These are phyloP conservation scores for Larimichthys crocea DNA, from an alignment of 2,113 vertebrate species.

Conservation along the genomic window DNA sequence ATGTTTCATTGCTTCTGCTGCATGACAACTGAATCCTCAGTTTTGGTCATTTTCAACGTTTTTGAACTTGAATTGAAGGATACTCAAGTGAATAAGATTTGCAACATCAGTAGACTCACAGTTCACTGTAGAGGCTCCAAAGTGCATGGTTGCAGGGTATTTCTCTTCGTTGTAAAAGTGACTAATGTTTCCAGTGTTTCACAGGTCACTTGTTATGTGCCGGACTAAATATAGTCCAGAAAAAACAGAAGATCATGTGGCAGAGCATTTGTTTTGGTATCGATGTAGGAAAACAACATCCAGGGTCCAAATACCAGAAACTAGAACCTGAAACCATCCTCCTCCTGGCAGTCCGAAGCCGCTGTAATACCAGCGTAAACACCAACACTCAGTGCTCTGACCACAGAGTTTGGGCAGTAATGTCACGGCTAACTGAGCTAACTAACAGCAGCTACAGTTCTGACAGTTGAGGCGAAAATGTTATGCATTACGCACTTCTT, in stretches of 20 bases:
- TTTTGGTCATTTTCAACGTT: conserved; percentile 35
- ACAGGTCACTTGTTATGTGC: background rate
- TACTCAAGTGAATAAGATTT: conserved; percentile 12
- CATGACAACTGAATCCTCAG: conserved; percentile 5
- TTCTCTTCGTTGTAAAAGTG: conserved; percentile 7
- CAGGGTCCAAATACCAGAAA: background rate
- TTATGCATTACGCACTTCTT: too few species aligned
- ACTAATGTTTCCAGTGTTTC: conserved; percentile 16
- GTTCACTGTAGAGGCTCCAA: background rate
- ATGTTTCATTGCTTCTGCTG: conserved; percentile 24
- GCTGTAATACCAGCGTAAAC: too few species aligned
- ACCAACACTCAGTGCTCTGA: too few species aligned
- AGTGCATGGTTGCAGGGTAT: background rate
- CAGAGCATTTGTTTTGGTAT: background rate
- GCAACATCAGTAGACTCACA: background rate
- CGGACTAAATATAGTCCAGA: conserved; percentile 7
- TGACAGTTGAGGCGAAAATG: too few species aligned
- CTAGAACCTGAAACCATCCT: too few species aligned
- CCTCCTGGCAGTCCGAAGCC: too few species aligned
- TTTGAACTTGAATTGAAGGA: conserved; percentile 32
- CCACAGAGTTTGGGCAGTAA: too few species aligned
- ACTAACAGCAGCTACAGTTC: too few species aligned
- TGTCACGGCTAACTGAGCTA: too few species aligned
- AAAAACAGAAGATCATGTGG: background rate
- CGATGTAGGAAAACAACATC: background rate